A percentile compares a stretch with the other conserved stretches of the same genome.
Evolutionary conservation across 1,140 invertebrate species (phyloP).

Genomic region (Lordiphosa collinella): DNA sequence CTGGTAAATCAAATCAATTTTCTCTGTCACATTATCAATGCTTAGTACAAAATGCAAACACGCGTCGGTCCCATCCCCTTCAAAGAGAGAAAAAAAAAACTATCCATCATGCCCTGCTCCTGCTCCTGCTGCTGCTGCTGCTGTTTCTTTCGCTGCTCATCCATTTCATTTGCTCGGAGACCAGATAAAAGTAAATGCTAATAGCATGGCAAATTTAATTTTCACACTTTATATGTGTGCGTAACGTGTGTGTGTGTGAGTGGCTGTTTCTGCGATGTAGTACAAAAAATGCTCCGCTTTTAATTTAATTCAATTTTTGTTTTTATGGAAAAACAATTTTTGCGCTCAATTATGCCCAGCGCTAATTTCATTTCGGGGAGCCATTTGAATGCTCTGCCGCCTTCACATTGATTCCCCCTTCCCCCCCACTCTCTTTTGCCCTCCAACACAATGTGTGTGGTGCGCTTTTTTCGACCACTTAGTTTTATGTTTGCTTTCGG

Average conservation of each 20-base stretch:
- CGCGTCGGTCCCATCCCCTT: constrained; percentile 22
- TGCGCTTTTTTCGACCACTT: constrained; percentile 14
- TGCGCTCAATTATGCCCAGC: constrained; percentile 57
- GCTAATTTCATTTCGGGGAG: constrained; percentile 45
- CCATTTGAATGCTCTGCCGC: constrained; percentile 8
- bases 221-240: constrained; percentile 40
- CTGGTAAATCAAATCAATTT: no score
- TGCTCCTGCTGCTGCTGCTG: background rate
- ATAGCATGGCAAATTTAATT: constrained; percentile 53
- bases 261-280: constrained; percentile 12
- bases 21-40: constrained; percentile 33
- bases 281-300: constrained; percentile 10
- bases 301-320: constrained; percentile 37
- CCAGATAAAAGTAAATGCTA: constrained; percentile 40
- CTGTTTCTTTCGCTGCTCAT: constrained; percentile 2
- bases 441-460: constrained; percentile 1
- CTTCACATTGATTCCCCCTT: background rate
- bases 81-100: constrained; percentile 12
- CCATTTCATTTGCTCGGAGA: constrained; percentile 8
- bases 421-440: background rate
- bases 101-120: constrained; percentile 24
- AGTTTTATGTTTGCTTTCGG: constrained; percentile 33
- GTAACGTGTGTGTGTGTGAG: background rate
- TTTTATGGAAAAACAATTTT: constrained; percentile 49
- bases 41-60: constrained; percentile 31